Conservation (phyloP, 2,113 vertebrate genomes). For the Sinocyclocheilus anophthalmus region DNA sequence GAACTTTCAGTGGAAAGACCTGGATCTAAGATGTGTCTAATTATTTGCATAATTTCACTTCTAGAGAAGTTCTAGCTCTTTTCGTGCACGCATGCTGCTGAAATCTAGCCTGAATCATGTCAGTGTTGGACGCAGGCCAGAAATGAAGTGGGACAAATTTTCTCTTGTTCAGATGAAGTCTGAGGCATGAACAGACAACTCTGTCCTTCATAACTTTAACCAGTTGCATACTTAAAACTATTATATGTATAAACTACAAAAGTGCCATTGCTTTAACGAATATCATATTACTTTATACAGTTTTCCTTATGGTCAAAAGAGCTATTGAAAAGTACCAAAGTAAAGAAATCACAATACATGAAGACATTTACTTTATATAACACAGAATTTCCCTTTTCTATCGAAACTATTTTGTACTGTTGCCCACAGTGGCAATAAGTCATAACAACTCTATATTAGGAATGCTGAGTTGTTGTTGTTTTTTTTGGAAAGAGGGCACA, state of each 20-base stretch:
- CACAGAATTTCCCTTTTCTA: constrained; percentile 38
- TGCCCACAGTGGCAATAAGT: constrained; percentile 56
- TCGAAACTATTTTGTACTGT: constrained; percentile 52
- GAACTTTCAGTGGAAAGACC: not conserved
- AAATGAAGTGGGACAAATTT: constrained; percentile 62
- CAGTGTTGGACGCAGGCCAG: constrained; percentile 63
- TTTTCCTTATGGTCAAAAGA: not conserved
- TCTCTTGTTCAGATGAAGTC: constrained; percentile 57
- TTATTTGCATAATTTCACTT: not conserved
- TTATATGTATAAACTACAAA: constrained; percentile 1
- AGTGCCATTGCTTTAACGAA: not conserved
- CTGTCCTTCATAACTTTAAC: constrained; percentile 22
- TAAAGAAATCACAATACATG: not conserved
- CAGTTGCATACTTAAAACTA: constrained; percentile 14
- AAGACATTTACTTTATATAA: not conserved
- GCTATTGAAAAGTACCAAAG: not conserved
- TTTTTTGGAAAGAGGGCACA: constrained; percentile 63
- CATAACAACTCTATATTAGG: constrained; percentile 70
- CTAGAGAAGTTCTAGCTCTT: not conserved
- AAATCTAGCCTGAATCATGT: constrained; percentile 57
- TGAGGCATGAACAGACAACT: constrained; percentile 61
- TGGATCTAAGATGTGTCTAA: not conserved
- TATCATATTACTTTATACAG: not conserved
- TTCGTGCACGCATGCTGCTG: constrained; percentile 42
- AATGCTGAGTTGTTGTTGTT: constrained; percentile 51